These are phyloP conservation scores for Caloenas nicobarica DNA, from an alignment of 2,113 vertebrate species.

Conservation along the genomic window DNA sequence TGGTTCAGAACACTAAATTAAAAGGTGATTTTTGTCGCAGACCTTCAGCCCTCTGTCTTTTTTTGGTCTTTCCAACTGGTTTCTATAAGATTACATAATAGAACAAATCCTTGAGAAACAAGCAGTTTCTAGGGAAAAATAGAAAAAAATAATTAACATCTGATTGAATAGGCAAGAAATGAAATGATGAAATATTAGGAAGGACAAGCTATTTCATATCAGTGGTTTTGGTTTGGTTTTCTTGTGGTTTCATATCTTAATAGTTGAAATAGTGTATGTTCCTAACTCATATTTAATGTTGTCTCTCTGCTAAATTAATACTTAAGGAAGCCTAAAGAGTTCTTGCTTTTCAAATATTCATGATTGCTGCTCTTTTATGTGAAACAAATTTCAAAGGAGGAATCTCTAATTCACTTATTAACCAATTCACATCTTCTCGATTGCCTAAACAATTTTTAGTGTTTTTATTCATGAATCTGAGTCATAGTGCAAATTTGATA, in stretches of 20 bases:
- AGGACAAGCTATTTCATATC: not conserved
- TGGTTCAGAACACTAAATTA: not conserved
- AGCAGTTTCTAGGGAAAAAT: not conserved
- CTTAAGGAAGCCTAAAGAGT: constrained; percentile 58
- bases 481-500: not conserved
- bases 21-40: not conserved
- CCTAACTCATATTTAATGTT: constrained; percentile 31
- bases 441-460: not conserved
- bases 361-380: constrained; percentile 40
- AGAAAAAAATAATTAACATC: not conserved
- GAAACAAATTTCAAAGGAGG: constrained; percentile 47
- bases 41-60: not conserved
- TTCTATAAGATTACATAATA: not conserved
- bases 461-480: not conserved
- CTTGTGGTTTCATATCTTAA: not conserved
- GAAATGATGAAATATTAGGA: not conserved
- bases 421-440: not conserved
- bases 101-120: not conserved
- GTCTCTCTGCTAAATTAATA: constrained; percentile 51
- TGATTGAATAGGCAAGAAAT: not conserved
- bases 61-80: not conserved
- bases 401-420: constrained; percentile 27
- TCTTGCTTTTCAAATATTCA: constrained; percentile 54
- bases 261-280: not conserved
- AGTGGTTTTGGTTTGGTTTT: not conserved